Evolutionary conservation across 2,113 vertebrate species (phyloP).

Genomic region (Alexandromys fortis): DNA sequence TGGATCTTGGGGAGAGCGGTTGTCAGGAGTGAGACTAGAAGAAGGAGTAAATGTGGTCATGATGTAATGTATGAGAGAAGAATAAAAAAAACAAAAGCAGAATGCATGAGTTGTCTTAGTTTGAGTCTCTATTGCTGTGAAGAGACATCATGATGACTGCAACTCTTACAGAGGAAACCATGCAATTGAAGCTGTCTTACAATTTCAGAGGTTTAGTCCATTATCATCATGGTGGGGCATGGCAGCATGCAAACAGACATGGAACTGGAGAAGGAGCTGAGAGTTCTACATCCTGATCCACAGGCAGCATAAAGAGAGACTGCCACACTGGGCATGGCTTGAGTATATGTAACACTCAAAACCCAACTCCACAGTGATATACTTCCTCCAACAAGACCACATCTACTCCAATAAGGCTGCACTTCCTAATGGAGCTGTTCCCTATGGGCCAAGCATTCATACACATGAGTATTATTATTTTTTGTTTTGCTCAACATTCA

Average conservation of each 20-base stretch:
- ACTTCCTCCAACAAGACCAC: neutral
- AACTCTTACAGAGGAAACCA: neutral
- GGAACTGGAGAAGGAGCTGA: neutral
- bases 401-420: neutral
- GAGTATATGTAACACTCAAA: neutral
- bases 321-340: neutral
- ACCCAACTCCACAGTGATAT: neutral
- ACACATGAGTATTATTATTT: neutral
- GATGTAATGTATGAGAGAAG: neutral
- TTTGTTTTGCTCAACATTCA: neutral
- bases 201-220: neutral
- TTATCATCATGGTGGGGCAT: neutral
- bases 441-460: neutral
- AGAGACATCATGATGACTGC: neutral
- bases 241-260: neutral
- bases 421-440: neutral
- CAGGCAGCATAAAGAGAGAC: neutral
- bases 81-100: neutral
- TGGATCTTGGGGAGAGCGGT: neutral
- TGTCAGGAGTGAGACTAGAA: neutral
- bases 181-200: neutral
- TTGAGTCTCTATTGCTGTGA: neutral
- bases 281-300: neutral
- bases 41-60: neutral
- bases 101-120: neutral